phyloP scores from a whole-genome alignment of 2,797 vertebrate species.

The Neoniphon sammara region DNA sequence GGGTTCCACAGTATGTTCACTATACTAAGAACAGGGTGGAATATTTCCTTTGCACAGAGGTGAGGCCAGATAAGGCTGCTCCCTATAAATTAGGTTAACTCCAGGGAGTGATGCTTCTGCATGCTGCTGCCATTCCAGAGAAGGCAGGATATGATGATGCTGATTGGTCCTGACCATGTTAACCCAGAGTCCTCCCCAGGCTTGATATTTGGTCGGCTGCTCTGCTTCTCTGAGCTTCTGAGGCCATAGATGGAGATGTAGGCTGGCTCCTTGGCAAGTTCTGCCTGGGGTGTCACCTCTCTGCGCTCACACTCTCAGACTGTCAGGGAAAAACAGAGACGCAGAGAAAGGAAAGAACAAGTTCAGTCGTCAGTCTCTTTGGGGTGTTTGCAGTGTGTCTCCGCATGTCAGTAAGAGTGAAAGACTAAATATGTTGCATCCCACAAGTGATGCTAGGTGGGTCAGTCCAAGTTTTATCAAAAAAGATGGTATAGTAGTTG shows the following conservation, averaged over 20 bases:
- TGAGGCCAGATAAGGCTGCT: too few relatives aligned
- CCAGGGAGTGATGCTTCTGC: neutral
- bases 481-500: too few relatives aligned
- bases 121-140: slow-evolving; percentile 34
- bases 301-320: slow-evolving; percentile 32
- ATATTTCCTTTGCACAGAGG: too few relatives aligned
- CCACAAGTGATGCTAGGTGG: too few relatives aligned
- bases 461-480: too few relatives aligned
- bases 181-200: slow-evolving; percentile 52
- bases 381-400: too few relatives aligned
- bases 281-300: slow-evolving; percentile 29
- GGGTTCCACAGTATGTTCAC: too few relatives aligned
- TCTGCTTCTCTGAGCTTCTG: slow-evolving; percentile 34
- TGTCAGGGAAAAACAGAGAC: slow-evolving; percentile 29
- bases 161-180: slow-evolving; percentile 54
- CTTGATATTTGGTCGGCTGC: slow-evolving; percentile 34
- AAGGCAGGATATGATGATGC: slow-evolving; percentile 47
- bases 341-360: neutral
- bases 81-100: neutral
- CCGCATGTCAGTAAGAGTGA: too few relatives aligned
- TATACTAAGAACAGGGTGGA: too few relatives aligned
- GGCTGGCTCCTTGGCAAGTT: slow-evolving; percentile 31
- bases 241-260: slow-evolving; percentile 41
- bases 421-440: too few relatives aligned
- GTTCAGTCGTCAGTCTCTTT: too few relatives aligned